Evolutionary conservation across 2,888 invertebrate genomes (phyloP), one percentile per base, ranked within the genome.

Genomic region (Tinea pellionella): DNA sequence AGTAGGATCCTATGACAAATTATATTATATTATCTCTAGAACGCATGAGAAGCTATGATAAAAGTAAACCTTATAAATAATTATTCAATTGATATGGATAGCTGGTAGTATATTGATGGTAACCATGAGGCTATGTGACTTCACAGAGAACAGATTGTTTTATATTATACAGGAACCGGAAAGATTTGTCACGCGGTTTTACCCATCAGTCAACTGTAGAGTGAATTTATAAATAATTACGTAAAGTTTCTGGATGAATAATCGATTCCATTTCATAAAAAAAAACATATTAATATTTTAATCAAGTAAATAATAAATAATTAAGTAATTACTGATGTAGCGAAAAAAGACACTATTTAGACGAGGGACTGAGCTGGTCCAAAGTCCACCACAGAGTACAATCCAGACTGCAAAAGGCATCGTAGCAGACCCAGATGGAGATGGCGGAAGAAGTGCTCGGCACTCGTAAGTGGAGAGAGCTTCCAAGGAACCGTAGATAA

Each of bases 11-110:
- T 12, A 37, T 37, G 37, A 37, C 37, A 37, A 37, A 37, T 24
- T 24, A 24, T 24, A 24, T 24, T 24, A 24, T 24, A 24, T 24
- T 37, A 37, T 37, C 37, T 37, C 37, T 9, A 37, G 37, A 37
- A 37, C n/a, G 37, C 9, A 37, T n/a, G 37, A 37, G 37, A n/a
- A 37, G 37, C n/a, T 37, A 37, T 37, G 37, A 37, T 47, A 47
- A 47, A 47, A 47, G 47, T n/a, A 47, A 47, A 47, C 41, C 41
- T 41, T 24, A 47, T 47, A 47, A 47, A 47, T 47, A 16, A 16
- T 47, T 47, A 47, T 47, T 47, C 47, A 47, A 47, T 47, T 47
- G 41, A 41, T 13, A 41, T 41, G 13, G 41, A 41, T 41, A 41
- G 41, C 41, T 41, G n/a, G 47, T 47, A 47, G 47, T 47, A 13